Base-by-base conservation (phyloP, 2,113 vertebrate genomes). In the Sterrhoptilus dennistouni region DNA sequence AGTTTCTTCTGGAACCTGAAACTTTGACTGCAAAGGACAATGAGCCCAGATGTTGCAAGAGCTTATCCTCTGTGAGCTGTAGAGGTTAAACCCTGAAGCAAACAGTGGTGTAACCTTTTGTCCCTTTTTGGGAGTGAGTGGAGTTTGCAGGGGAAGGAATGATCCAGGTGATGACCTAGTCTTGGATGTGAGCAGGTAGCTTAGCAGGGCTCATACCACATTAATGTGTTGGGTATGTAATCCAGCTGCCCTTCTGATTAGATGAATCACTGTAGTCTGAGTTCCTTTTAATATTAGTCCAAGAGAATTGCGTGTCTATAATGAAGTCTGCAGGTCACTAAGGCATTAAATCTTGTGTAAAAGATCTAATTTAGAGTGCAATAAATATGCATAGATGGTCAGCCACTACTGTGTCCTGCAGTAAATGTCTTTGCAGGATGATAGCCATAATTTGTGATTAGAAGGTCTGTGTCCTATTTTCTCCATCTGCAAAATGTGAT, bases 271-370 rank as follows among this genome's bases (percentile, higher is more conserved):
- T 45, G 28, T 65, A 36, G 35, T 33, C n/a, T 19, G 31, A 44
- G 38, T 21, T 88, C 8, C 21, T 74, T 86, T 89, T 61, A 12
- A 33, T 25, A 23, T 54, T n/a, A 70, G 50, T 61, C 38, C 47
- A 63, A 59, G 68, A 35, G 61, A 83, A 36, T 12, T 33, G 14
- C 0, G 0, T 52, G 21, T 14, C 64, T 69, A 0, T 78, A 20
- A 36, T 63, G 13, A 72, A 70, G 45, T 50, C 45, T 77, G 4
- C n/a, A 54, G 40, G 35, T 89, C 47, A 63, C 27, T 45, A 56
- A 59, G 64, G 33, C 44, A 31, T 72, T 80, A 74, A 65, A 59
- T 81, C 35, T 75, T 71, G 27, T 68, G 47, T 89, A 35, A 92
- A 92, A 78, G 35, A 24, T 81, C 42, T 89, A 38, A 83, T 3